These are phyloP conservation scores for Dendroctonus valens DNA, from an alignment of 1,140 invertebrate species.

Conservation along the genomic window DNA sequence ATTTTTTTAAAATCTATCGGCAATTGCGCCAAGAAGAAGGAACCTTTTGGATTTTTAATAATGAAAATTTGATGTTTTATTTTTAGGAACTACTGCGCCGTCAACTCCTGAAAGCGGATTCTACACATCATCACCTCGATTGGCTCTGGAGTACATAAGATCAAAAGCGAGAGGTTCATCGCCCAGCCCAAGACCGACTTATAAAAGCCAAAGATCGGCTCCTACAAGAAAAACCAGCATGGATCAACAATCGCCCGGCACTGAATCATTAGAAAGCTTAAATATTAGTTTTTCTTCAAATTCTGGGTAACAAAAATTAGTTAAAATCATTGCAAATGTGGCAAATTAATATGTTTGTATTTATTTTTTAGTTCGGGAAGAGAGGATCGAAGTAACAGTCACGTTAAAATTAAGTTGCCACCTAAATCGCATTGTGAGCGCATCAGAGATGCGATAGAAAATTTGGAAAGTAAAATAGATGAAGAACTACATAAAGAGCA, in stretches of 20 bases:
- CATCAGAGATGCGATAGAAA: constrained; percentile 56
- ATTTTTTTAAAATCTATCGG: too few relatives aligned
- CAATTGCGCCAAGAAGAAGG: background rate
- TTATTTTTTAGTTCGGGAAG: constrained; percentile 21
- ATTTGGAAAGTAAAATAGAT: constrained; percentile 66
- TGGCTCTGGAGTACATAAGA: constrained; percentile 43
- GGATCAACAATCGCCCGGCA: constrained; percentile 44
- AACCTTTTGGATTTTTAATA: background rate
- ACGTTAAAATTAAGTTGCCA: constrained; percentile 26
- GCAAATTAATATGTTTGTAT: background rate
- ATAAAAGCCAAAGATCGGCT: constrained; percentile 45
- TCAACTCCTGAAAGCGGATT: constrained; percentile 49
- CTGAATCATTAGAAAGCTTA: constrained; percentile 36
- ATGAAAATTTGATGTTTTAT: background rate
- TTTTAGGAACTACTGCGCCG: constrained; percentile 54
- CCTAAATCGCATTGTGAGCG: constrained; percentile 34
- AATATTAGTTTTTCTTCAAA: constrained; percentile 27
- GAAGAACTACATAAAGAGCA: constrained; percentile 59
- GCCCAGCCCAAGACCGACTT: constrained; percentile 45
- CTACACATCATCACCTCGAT: constrained; percentile 52
- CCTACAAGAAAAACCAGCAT: constrained; percentile 45
- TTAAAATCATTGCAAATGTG: constrained; percentile 1
- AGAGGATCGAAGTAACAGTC: constrained; percentile 12
- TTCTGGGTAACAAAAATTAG: constrained; percentile 8
- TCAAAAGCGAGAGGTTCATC: constrained; percentile 44